phyloP scores from a whole-genome alignment of 2,888 invertebrate genomes.

The Eupithecia dodoneata region DNA sequence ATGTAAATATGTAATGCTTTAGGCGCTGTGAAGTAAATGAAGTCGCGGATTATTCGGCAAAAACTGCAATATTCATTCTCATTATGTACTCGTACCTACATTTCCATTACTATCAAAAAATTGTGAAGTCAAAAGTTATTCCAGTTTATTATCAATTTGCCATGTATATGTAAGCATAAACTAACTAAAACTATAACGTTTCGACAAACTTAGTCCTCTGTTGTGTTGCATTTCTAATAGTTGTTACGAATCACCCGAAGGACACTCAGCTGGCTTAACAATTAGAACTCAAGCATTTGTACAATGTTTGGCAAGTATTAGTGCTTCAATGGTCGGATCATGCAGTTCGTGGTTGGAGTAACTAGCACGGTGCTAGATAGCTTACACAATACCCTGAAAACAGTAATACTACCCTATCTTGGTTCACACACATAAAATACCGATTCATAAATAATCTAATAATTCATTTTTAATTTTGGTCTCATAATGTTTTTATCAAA shows the following conservation, averaged over 20 bases:
- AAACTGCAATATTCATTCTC: background rate
- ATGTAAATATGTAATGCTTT: too few relatives aligned
- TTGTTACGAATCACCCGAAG: conserved; percentile 11
- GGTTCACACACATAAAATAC: background rate
- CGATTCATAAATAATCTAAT: background rate
- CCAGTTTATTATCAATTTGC: background rate
- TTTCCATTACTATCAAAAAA: background rate
- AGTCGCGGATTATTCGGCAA: background rate
- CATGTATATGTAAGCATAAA: background rate
- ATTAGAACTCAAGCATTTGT: conserved; percentile 21
- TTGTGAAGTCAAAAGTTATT: background rate
- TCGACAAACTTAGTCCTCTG: background rate
- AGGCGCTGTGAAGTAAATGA: background rate
- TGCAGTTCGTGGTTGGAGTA: background rate
- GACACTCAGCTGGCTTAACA: conserved; percentile 7
- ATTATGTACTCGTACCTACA: too few relatives aligned
- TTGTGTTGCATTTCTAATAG: conserved; percentile 11
- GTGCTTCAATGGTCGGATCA: conserved; percentile 21
- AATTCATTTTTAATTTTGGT: background rate
- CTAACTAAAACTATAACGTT: background rate
- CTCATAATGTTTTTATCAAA: background rate
- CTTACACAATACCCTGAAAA: background rate
- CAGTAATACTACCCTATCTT: background rate
- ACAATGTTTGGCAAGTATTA: conserved; percentile 20
- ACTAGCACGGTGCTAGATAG: background rate